These are phyloP conservation scores for Tinamus guttatus DNA, from an alignment of 2,113 vertebrate genomes.

Conservation along the genomic window DNA sequence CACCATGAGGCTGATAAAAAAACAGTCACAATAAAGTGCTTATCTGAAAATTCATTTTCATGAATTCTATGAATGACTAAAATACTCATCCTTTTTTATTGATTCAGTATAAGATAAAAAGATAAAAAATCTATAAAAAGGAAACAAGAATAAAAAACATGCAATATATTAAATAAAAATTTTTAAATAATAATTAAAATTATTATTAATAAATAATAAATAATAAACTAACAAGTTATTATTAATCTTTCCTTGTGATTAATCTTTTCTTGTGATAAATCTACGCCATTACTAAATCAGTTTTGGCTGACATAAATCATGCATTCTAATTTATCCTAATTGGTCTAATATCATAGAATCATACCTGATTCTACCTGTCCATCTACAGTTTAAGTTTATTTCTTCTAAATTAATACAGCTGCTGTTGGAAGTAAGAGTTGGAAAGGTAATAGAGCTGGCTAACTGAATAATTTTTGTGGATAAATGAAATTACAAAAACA, in stretches of 20 bases:
- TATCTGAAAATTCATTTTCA: neutral
- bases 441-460: neutral
- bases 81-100: neutral
- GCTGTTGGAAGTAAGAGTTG: neutral
- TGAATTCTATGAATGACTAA: neutral
- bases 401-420: neutral
- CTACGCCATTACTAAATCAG: neutral
- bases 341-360: neutral
- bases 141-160: neutral
- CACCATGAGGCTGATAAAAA: neutral
- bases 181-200: neutral
- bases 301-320: neutral
- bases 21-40: neutral
- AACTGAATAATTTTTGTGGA: neutral
- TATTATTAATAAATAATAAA: no score
- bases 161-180: neutral
- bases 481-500: neutral
- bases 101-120: neutral
- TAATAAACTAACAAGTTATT: no score
- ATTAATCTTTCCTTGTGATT: no score
- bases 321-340: neutral
- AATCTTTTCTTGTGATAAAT: neutral
- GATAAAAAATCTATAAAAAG: neutral
- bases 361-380: neutral
- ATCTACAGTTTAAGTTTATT: neutral